Evolutionary conservation across 2,888 invertebrate species (phyloP).

Genomic region (Hirtodrosophila trivittata): DNA sequence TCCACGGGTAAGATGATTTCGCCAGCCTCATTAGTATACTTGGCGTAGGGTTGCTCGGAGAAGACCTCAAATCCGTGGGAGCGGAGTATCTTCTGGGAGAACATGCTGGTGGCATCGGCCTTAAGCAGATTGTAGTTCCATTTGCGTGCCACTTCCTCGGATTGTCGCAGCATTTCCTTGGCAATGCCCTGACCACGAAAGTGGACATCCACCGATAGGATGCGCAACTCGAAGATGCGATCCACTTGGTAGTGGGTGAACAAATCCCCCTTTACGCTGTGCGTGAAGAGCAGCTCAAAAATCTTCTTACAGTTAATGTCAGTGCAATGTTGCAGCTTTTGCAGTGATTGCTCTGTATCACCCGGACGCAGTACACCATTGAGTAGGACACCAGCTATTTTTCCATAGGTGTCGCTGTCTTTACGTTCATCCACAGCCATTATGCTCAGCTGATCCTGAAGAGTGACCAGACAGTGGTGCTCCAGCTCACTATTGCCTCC

Average conservation of each 20-base stretch:
- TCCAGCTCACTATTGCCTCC: constrained; percentile 90
- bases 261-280: constrained; percentile 88
- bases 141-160: constrained; percentile 87
- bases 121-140: constrained; percentile 89
- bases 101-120: constrained; percentile 92
- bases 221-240: constrained; percentile 90
- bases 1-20: constrained; percentile 86
- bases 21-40: constrained; percentile 87
- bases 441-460: constrained; percentile 89
- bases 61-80: constrained; percentile 88
- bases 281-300: constrained; percentile 89
- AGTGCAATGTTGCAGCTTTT: constrained; percentile 86
- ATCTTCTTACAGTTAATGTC: constrained; percentile 91
- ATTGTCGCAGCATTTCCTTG: constrained; percentile 88
- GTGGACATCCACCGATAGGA: constrained; percentile 88
- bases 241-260: constrained; percentile 88
- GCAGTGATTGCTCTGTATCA: constrained; percentile 88
- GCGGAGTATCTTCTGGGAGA: constrained; percentile 90
- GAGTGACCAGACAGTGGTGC: constrained; percentile 88
- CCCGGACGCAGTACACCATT: constrained; percentile 91
- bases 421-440: constrained; percentile 86
- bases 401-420: constrained; percentile 82
- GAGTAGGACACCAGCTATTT: constrained; percentile 91
- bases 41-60: constrained; percentile 88
- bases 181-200: constrained; percentile 91